These are phyloP conservation scores for Ectemnius lituratus DNA, from an alignment of 2,888 invertebrate species.

Conservation along the genomic window DNA sequence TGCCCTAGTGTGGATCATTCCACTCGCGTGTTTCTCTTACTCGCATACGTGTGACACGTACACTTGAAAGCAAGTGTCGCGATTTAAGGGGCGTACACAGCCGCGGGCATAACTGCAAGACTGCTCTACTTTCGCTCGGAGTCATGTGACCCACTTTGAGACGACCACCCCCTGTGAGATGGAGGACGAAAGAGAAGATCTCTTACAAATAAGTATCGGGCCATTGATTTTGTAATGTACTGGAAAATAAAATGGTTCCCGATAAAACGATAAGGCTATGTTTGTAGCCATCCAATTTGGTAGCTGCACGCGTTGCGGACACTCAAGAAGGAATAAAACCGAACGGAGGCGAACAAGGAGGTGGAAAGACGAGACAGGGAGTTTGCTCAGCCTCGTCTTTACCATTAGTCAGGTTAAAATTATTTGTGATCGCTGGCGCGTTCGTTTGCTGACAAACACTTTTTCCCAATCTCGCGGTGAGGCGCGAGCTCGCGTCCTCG, in stretches of 20 bases:
- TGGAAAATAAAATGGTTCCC: no score
- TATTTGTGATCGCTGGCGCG: conserved; percentile 52
- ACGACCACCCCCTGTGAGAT: neutral
- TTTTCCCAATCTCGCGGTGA: conserved; percentile 54
- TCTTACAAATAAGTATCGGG: no score
- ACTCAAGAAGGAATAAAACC: no score
- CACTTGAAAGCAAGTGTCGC: conserved; percentile 21
- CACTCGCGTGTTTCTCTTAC: conserved; percentile 22
- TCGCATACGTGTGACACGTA: conserved; percentile 18
- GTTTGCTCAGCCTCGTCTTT: conserved; percentile 40
- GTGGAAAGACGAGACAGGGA: conserved; percentile 8
- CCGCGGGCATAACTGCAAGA: conserved; percentile 15
- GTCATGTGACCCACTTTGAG: conserved; percentile 27
- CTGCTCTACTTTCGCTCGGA: conserved; percentile 9
- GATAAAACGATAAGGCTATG: no score
- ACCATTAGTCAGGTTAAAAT: conserved; percentile 48
- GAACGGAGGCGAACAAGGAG: neutral
- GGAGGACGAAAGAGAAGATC: no score
- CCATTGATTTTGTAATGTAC: no score
- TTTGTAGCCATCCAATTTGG: no score
- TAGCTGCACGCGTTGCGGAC: no score
- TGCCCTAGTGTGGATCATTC: conserved; percentile 31
- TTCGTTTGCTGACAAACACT: conserved; percentile 57
- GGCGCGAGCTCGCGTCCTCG: neutral
- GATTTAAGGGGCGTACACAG: conserved; percentile 30